A percentile compares a stretch with the other conserved stretches of the same genome.
These are phyloP conservation scores for Antechinus flavipes DNA, from an alignment of 2,113 vertebrate species.

Conservation along the genomic window DNA sequence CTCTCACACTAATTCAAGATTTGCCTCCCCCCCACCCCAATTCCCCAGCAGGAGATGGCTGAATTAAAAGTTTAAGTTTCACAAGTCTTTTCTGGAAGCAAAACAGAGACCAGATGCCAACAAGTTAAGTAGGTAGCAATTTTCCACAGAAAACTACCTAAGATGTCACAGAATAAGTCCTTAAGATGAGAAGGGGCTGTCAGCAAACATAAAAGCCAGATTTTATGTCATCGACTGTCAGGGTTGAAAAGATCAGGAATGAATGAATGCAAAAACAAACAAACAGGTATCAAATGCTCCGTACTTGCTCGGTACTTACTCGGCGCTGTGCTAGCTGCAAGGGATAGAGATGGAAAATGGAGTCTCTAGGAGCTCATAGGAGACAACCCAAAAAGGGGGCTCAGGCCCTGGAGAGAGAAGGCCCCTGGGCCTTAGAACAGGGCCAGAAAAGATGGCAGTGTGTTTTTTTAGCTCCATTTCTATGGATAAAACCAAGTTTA, in stretches of 20 bases:
- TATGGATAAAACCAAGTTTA: neutral
- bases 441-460: neutral
- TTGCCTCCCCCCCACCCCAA: neutral
- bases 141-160: neutral
- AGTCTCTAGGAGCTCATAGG: too few relatives aligned
- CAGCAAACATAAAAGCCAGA: neutral
- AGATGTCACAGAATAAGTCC: neutral
- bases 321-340: neutral
- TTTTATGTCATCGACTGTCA: neutral
- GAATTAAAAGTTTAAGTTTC: neutral
- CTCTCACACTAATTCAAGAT: neutral
- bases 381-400: neutral
- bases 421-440: too few relatives aligned
- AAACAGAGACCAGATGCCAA: neutral
- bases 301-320: too few relatives aligned
- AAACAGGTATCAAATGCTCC: neutral
- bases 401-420: neutral
- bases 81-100: slow-evolving; percentile 2
- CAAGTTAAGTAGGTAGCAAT: neutral
- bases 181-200: neutral
- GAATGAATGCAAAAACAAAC: neutral
- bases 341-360: neutral
- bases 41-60: slow-evolving; percentile 23
- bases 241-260: neutral
- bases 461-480: neutral